These are phyloP conservation scores for Chiloscyllium punctatum DNA, from an alignment of 2,797 vertebrate species.

Conservation along the genomic window DNA sequence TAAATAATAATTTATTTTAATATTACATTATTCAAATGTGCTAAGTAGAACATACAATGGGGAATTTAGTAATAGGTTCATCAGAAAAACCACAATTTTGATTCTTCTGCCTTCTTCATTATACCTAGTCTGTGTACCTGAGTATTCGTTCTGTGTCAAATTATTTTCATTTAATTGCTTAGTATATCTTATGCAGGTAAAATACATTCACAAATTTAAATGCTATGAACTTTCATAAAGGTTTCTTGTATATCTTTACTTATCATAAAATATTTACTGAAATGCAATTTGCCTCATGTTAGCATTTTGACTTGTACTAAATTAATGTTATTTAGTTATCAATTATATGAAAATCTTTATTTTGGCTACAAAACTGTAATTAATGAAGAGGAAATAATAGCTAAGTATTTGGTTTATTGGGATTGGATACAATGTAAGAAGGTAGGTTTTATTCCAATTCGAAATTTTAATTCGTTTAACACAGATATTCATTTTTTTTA, in stretches of 20 bases:
- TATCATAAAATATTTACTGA: background rate
- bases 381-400: background rate
- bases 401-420: background rate
- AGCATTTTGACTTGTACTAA: background rate
- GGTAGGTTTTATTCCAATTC: background rate
- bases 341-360: background rate
- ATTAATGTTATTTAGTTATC: background rate
- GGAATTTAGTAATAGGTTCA: conserved; percentile 19
- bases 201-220: background rate
- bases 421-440: background rate
- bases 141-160: background rate
- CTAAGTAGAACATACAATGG: conserved; percentile 17
- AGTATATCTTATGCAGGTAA: background rate
- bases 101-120: background rate
- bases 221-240: background rate
- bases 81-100: background rate
- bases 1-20: conserved; percentile 35
- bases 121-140: background rate
- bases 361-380: background rate
- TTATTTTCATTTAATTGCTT: background rate
- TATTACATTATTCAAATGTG: conserved; percentile 33
- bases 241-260: background rate
- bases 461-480: background rate
- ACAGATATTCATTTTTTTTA: background rate
- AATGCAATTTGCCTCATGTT: background rate